phyloP scores from a whole-genome alignment of 2,113 vertebrate species.

The Pseudonaja textilis region DNA sequence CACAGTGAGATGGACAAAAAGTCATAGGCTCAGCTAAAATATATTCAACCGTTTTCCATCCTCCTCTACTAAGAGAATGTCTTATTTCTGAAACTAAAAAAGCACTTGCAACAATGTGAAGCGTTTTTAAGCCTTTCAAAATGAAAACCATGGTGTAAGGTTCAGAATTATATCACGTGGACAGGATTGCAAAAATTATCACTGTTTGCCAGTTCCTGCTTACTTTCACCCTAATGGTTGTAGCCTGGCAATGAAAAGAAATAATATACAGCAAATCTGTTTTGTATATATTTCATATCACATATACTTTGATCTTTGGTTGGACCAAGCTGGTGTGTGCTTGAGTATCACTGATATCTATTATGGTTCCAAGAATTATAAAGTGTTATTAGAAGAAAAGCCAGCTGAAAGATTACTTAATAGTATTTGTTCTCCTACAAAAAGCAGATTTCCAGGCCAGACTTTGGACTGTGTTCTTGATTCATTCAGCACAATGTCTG shows the following conservation, averaged over 20 bases:
- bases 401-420: background rate
- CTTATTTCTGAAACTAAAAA: background rate
- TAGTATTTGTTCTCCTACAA: background rate
- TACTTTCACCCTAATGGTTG: background rate
- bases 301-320: background rate
- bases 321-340: background rate
- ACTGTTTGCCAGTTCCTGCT: background rate
- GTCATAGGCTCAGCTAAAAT: background rate
- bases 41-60: background rate
- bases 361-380: background rate
- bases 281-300: background rate
- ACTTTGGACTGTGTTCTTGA: background rate
- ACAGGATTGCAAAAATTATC: background rate
- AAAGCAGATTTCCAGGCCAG: background rate
- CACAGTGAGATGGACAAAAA: background rate
- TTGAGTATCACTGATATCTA: background rate
- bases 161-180: background rate
- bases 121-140: background rate
- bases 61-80: background rate
- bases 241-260: background rate
- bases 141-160: background rate
- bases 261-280: background rate
- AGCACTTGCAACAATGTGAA: background rate
- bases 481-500: background rate
- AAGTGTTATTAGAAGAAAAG: background rate